These are phyloP conservation scores for Ypsolopha scabrella DNA, from an alignment of 2,888 invertebrate species.

Conservation along the genomic window DNA sequence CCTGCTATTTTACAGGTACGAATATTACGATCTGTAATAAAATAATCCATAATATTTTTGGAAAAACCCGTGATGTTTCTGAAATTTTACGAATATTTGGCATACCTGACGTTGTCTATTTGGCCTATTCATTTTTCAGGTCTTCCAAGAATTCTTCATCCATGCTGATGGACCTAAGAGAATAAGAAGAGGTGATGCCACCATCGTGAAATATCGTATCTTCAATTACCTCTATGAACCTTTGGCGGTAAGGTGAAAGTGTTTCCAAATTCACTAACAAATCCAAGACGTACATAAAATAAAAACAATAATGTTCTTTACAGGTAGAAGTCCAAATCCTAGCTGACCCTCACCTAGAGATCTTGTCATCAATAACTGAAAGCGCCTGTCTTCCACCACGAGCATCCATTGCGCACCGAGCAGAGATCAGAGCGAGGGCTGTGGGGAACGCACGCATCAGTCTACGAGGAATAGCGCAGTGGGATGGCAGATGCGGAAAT, in stretches of 20 bases:
- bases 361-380: constrained; percentile 19
- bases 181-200: constrained; percentile 74
- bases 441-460: constrained; percentile 21
- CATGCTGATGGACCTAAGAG: constrained; percentile 77
- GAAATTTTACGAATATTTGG: too few relatives aligned
- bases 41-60: background rate
- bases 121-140: constrained; percentile 60
- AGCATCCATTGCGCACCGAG: constrained; percentile 28
- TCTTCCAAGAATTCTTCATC: constrained; percentile 83
- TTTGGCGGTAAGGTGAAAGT: constrained; percentile 73
- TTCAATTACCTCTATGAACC: constrained; percentile 80
- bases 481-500: constrained; percentile 24
- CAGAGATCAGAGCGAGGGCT: constrained; percentile 20
- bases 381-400: constrained; percentile 30
- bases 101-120: too few relatives aligned
- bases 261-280: background rate
- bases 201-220: constrained; percentile 74
- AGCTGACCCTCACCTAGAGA: constrained; percentile 72
- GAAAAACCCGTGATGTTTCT: too few relatives aligned
- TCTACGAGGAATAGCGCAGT: constrained; percentile 19
- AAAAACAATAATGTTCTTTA: background rate
- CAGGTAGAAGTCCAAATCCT: constrained; percentile 43
- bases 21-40: background rate
- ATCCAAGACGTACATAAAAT: too few relatives aligned
- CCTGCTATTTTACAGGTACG: constrained; percentile 77